These are phyloP conservation scores for Aleiodes leptofemur DNA, from an alignment of 2,888 invertebrate species.

Conservation along the genomic window DNA sequence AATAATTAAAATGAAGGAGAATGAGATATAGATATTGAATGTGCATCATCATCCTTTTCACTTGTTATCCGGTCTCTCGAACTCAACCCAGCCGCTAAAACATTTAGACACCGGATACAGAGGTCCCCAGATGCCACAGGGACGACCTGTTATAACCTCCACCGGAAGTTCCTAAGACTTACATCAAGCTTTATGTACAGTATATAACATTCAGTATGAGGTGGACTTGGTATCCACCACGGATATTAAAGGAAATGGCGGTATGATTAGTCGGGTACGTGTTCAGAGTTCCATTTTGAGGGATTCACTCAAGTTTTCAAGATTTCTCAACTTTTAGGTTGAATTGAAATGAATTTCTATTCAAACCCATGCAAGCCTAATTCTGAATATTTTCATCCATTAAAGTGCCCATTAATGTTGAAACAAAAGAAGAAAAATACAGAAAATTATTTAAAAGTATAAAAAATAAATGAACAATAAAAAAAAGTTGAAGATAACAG, in stretches of 20 bases:
- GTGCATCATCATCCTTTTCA: constrained; percentile 53
- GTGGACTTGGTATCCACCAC: constrained; percentile 66
- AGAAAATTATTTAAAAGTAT: neutral
- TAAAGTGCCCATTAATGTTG: no score
- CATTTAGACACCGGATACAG: constrained; percentile 68
- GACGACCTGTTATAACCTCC: constrained; percentile 62
- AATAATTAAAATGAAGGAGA: neutral
- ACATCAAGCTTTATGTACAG: constrained; percentile 57
- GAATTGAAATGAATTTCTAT: no score
- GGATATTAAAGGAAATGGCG: constrained; percentile 76
- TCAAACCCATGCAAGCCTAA: no score
- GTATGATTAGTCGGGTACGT: constrained; percentile 76
- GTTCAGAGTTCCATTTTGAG: constrained; percentile 70
- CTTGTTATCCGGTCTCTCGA: constrained; percentile 48
- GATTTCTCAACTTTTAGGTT: constrained; percentile 20
- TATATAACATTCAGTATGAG: constrained; percentile 48
- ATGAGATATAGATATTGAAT: constrained; percentile 30
- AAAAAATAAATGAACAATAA: neutral
- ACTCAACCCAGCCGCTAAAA: constrained; percentile 57
- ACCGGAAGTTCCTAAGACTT: constrained; percentile 73
- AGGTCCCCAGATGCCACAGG: constrained; percentile 58
- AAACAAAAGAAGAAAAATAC: no score
- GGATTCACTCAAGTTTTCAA: constrained; percentile 55
- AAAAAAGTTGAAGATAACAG: neutral
- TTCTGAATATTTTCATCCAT: no score